phyloP scores from a whole-genome alignment of 1,140 invertebrate species.

The Neomicropteryx cornuta region DNA sequence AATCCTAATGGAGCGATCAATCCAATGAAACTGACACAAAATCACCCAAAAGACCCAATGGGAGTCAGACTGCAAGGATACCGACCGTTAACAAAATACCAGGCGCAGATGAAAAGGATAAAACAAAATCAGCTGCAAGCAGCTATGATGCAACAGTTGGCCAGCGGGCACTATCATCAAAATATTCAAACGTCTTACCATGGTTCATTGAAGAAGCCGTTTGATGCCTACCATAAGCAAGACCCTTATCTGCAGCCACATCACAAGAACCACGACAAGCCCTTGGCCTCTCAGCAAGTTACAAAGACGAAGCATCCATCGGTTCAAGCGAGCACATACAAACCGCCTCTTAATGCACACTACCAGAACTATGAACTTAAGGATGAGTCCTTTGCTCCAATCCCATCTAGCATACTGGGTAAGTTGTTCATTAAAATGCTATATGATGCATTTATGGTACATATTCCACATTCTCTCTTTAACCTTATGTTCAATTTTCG shows the following conservation, averaged over 20 bases:
- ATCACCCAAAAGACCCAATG: not conserved
- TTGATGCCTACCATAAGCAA: constrained; percentile 24
- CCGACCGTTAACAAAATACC: constrained; percentile 10
- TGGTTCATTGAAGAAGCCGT: constrained; percentile 21
- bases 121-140: constrained; percentile 12
- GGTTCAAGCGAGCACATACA: constrained; percentile 10
- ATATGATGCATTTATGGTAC: too few species aligned
- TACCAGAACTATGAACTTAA: constrained; percentile 28
- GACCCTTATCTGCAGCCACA: constrained; percentile 14
- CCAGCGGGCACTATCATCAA: constrained; percentile 21
- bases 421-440: too few species aligned
- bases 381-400: constrained; percentile 20
- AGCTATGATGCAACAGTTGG: constrained; percentile 26
- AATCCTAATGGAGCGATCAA: constrained; percentile 21
- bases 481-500: too few species aligned
- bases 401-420: constrained; percentile 34
- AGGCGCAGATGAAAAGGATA: constrained; percentile 10
- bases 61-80: constrained; percentile 3
- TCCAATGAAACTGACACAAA: constrained; percentile 23
- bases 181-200: constrained; percentile 28
- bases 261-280: constrained; percentile 9
- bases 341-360: constrained; percentile 16
- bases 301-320: constrained; percentile 9
- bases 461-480: too few species aligned
- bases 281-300: constrained; percentile 13